Evolutionary conservation across 2,797 vertebrate species (phyloP).

Genomic region (Dendrocincla tyrannina): DNA sequence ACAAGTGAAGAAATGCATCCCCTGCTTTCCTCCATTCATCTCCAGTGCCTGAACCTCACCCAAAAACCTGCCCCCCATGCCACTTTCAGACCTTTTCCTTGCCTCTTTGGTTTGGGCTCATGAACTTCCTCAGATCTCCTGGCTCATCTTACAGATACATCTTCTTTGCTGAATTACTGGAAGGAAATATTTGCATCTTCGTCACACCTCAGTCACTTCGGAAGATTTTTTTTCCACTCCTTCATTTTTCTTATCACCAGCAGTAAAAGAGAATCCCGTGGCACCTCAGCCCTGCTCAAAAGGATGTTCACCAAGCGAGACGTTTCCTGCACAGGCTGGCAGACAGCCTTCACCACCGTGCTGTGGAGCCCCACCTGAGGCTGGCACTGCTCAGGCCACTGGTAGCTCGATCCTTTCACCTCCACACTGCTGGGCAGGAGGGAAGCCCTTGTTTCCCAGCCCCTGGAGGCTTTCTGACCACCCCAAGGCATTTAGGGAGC

Average conservation of each 20-base stretch:
- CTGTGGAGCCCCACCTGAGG: not conserved
- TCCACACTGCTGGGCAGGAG: not conserved
- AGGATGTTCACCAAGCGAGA: accelerated
- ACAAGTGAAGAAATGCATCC: not conserved
- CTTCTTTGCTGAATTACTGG: not conserved
- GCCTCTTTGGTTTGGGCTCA: accelerated
- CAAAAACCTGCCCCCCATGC: accelerated
- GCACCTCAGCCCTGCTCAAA: not conserved
- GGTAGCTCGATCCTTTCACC: not conserved
- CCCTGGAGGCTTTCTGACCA: not conserved
- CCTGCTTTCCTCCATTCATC: accelerated
- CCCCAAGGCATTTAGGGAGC: not conserved
- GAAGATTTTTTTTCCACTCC: not conserved
- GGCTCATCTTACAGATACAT: not conserved
- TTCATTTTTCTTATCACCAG: not conserved
- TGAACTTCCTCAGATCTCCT: not conserved
- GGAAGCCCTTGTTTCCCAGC: not conserved
- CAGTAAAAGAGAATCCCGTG: not conserved
- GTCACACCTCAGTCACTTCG: not conserved
- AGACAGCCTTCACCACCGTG: accelerated
- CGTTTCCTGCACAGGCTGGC: not conserved
- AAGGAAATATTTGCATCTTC: not conserved
- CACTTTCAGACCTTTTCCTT: not conserved
- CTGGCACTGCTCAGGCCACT: not conserved
- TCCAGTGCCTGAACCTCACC: not conserved